Evolutionary conservation across 53 echinoderm and acorn worm genomes (phyloP).

Genomic region (Henricia sp.): DNA sequence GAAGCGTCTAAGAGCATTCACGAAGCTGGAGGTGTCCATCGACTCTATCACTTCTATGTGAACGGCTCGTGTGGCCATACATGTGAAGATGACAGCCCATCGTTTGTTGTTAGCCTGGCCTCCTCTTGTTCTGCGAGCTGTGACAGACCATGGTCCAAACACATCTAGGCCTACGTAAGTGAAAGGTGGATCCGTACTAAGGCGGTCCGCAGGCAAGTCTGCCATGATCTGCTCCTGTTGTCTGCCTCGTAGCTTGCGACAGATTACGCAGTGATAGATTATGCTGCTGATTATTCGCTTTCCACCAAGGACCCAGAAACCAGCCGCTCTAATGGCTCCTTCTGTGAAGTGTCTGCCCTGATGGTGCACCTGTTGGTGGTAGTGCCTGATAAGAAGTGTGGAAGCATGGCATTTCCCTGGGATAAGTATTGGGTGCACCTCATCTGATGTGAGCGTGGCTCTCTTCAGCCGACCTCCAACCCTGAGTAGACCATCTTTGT

Average conservation of each 20-base stretch:
- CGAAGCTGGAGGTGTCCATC: constrained; percentile 53
- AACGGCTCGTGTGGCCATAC: constrained; percentile 47
- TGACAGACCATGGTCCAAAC: constrained; percentile 61
- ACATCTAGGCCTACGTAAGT: constrained; percentile 64
- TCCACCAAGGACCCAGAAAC: constrained; percentile 62
- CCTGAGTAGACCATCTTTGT: constrained; percentile 18
- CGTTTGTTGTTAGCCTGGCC: constrained; percentile 42
- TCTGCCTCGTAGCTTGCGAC: constrained; percentile 38
- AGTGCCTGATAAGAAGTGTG: constrained; percentile 46
- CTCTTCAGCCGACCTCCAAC: constrained; percentile 60
- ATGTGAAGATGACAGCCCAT: constrained; percentile 54
- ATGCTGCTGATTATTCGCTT: constrained; percentile 52
- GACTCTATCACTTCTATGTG: constrained; percentile 57
- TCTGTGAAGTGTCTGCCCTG: constrained; percentile 66
- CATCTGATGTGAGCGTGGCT: constrained; percentile 10
- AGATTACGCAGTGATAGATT: constrained; percentile 51
- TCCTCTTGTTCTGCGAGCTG: constrained; percentile 45
- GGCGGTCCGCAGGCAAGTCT: constrained; percentile 54
- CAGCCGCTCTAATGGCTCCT: constrained; percentile 18
- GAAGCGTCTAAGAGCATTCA: constrained; percentile 64
- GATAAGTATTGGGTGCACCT: constrained; percentile 46
- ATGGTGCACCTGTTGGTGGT: constrained; percentile 44
- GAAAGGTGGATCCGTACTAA: background rate
- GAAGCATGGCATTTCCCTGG: constrained; percentile 57
- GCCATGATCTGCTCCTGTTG: constrained; percentile 60